Evolutionary conservation across 1,140 invertebrate genomes (phyloP).

Genomic region (Monochamus saltuarius): DNA sequence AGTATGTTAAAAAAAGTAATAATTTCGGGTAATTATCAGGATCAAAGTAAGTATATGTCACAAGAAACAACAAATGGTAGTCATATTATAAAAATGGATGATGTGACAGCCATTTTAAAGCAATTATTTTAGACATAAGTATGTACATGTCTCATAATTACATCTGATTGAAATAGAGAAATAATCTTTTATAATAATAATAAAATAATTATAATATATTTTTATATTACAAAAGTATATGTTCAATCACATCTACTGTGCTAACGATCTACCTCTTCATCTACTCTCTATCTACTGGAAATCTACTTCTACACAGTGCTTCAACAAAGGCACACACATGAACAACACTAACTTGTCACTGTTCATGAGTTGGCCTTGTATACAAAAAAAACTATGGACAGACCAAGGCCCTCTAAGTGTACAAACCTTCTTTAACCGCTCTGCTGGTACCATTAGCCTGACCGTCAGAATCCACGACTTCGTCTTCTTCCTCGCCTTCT

Average conservation of each 20-base stretch:
- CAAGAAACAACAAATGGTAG: too few species aligned
- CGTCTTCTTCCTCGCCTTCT: slow-evolving; percentile 10
- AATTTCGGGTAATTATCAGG: too few species aligned
- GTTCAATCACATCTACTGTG: slow-evolving; percentile 5
- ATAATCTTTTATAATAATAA: too few species aligned
- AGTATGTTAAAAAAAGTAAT: too few species aligned
- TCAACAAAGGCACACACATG: slow-evolving; percentile 5
- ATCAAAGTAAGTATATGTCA: too few species aligned
- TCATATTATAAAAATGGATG: too few species aligned
- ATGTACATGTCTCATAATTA: too few species aligned
- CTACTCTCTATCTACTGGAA: slow-evolving; percentile 17
- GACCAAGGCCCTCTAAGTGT: not conserved
- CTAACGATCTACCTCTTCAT: slow-evolving; percentile 7
- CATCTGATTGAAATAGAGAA: too few species aligned
- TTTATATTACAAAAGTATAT: not conserved
- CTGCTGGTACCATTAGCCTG: not conserved
- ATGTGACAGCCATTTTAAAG: too few species aligned
- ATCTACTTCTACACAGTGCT: slow-evolving; percentile 18
- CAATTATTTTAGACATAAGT: too few species aligned
- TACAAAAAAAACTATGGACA: slow-evolving; percentile 7
- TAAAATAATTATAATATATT: too few species aligned
- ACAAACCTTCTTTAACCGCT: slow-evolving; percentile 12
- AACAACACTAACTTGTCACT: not conserved
- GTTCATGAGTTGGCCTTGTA: not conserved
- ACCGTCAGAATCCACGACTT: slow-evolving; percentile 2